Evolutionary conservation across 2,797 vertebrate species (phyloP).

Genomic region (Acestrorhynchus altus): DNA sequence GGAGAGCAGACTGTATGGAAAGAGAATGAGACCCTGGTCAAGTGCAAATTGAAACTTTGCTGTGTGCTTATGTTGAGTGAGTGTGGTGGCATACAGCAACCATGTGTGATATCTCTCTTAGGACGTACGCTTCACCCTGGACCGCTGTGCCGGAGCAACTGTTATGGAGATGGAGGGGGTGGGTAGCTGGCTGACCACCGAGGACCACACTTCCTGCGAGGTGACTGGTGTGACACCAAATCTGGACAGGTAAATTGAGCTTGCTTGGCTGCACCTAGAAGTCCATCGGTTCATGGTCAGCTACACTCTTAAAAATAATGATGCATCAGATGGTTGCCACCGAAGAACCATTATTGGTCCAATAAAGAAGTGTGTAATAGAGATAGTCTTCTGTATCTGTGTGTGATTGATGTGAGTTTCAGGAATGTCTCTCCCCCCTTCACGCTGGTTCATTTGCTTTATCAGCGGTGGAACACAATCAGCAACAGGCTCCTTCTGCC

Average conservation of each 20-base stretch:
- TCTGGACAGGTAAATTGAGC: slow-evolving; percentile 72
- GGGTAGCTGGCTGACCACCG: slow-evolving; percentile 82
- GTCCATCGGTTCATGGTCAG: no score
- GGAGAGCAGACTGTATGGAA: slow-evolving; percentile 12
- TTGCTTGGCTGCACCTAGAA: no score
- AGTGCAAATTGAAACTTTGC: slow-evolving; percentile 27
- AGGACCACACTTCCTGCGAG: slow-evolving; percentile 86
- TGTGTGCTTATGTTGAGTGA: neutral
- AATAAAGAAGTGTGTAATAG: no score
- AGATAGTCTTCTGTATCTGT: no score
- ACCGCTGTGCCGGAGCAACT: slow-evolving; percentile 79
- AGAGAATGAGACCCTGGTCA: slow-evolving; percentile 15
- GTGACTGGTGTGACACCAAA: slow-evolving; percentile 78
- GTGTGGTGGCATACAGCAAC: neutral
- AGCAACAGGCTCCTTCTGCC: no score
- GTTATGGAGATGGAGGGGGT: slow-evolving; percentile 84
- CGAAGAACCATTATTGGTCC: no score
- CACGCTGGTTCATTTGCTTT: no score
- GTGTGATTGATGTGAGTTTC: no score
- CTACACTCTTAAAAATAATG: neutral
- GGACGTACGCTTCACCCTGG: slow-evolving; percentile 85
- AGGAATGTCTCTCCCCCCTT: no score
- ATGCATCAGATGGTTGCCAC: no score
- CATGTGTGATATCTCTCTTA: slow-evolving; percentile 55
- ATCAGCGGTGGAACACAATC: no score